Evolutionary conservation across 2,888 invertebrate species (phyloP), one percentile per base, ranked within the genome.

Genomic region (Dusona sp.): DNA sequence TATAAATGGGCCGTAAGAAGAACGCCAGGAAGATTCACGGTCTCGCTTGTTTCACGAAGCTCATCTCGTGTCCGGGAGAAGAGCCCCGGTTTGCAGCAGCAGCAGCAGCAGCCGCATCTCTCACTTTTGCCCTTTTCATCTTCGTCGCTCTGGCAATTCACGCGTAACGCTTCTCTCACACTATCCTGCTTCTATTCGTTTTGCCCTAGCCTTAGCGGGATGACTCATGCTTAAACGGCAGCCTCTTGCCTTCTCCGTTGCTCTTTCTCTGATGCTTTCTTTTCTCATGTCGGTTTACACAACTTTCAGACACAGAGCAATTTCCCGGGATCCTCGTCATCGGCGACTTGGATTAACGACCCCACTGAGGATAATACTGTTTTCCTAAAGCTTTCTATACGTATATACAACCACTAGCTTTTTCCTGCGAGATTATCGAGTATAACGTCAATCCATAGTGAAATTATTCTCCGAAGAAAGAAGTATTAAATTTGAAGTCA

Each of bases 321-420:
- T 74, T 79, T 83, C 70, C 74, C 42, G 51, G 83, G 74, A 77
- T 83, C 90, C 88, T 89, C 89, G 91, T 89, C 90, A 91, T 91
- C 86, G 88, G 83, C 85, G 74, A 65, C 74, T 85, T 77, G 90
- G 92, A 91, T 91, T 91, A 91, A 92, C 91, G 91, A 92, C 89
- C 90, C 89, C 89, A 88, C 81, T 77, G 82, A 78, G 85, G 84
- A 84, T 88, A 89, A 87, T 89, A 87, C 88, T 88, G 87, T 90
- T 90, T 89, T 87, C 80, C 87, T 75, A 61, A 72, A 83, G 22
- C 64, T 38, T n/a, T 45, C 16, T 77, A 1, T 29, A 38, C 11
- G n/a, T 9, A 8, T 13, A 13, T 3, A 45, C 36, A 13, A 22
- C 45, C 33, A 36, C 36, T 51, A 22, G 25, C 38, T 51, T 78